A percentile compares a stretch with the other conserved stretches of the same genome.
Evolutionary conservation across 2,888 invertebrate genomes (phyloP).

Genomic region (Apotomis turbidana): DNA sequence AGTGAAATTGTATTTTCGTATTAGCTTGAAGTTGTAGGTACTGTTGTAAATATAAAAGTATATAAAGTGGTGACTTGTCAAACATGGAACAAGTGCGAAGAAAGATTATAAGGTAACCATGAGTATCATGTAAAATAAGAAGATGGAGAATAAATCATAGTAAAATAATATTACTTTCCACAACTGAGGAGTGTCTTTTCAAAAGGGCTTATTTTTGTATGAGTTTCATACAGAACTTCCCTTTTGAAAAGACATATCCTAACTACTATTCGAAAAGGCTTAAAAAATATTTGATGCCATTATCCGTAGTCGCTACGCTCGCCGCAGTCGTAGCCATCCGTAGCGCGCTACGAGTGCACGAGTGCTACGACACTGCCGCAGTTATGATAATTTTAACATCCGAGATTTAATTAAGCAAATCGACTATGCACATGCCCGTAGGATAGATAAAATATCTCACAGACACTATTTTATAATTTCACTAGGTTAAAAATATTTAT

Average conservation of each 20-base stretch:
- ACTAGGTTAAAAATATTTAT: too few relatives aligned
- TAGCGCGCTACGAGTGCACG: neutral
- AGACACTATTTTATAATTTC: too few relatives aligned
- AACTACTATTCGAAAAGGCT: neutral
- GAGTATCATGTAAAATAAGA: neutral
- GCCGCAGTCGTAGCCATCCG: slow-evolving; percentile 6
- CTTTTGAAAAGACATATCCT: neutral
- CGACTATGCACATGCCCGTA: neutral
- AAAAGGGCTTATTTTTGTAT: too few relatives aligned
- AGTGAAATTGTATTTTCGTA: too few relatives aligned
- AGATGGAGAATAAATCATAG: neutral
- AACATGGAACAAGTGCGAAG: too few relatives aligned
- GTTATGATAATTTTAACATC: slow-evolving; percentile 16
- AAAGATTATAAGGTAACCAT: too few relatives aligned
- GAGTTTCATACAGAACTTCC: too few relatives aligned
- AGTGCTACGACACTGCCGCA: slow-evolving; percentile 6
- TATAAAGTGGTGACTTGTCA: too few relatives aligned
- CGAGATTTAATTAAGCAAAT: slow-evolving; percentile 18
- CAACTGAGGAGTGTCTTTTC: too few relatives aligned
- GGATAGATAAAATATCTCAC: too few relatives aligned
- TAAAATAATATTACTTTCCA: slow-evolving; percentile 5
- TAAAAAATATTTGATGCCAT: slow-evolving; percentile 14
- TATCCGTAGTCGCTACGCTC: slow-evolving; percentile 17
- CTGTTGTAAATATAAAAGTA: too few relatives aligned
- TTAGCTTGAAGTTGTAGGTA: too few relatives aligned